Evolutionary conservation across 2,113 vertebrate genomes (phyloP).

Genomic region (Entelurus aequoreus): DNA sequence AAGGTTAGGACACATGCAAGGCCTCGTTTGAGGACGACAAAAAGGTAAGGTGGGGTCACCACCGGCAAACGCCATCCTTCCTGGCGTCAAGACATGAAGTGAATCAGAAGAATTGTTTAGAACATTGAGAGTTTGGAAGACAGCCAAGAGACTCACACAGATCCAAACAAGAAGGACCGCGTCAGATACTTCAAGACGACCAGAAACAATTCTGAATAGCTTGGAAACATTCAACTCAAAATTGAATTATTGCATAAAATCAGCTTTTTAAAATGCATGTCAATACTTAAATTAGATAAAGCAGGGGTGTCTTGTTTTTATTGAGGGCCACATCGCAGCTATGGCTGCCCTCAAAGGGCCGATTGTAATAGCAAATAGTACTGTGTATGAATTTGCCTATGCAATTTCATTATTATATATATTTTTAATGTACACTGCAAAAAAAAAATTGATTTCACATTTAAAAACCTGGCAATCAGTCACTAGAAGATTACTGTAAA

Average conservation of each 20-base stretch:
- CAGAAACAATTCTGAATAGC: constrained; percentile 9
- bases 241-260: constrained; percentile 6
- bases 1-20: constrained; percentile 13
- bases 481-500: too few species aligned
- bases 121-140: constrained; percentile 14
- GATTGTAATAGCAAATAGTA: too few species aligned
- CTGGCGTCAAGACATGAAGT: constrained; percentile 8
- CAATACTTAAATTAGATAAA: too few species aligned
- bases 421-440: too few species aligned
- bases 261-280: background rate
- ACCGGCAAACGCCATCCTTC: background rate
- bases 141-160: constrained; percentile 46
- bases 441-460: too few species aligned
- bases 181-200: constrained; percentile 26
- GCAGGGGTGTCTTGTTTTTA: too few species aligned
- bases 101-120: constrained; percentile 33
- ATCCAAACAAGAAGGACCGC: constrained; percentile 62
- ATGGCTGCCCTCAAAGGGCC: too few species aligned
- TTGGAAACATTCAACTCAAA: constrained; percentile 3
- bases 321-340: too few species aligned
- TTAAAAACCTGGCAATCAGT: too few species aligned
- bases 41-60: constrained; percentile 1
- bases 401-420: too few species aligned
- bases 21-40: background rate
- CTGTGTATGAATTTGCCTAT: too few species aligned